A percentile compares a stretch with the other conserved stretches of the same genome.
These are phyloP conservation scores for Noturus placidus DNA, from an alignment of 2,113 vertebrate genomes.

Conservation along the genomic window DNA sequence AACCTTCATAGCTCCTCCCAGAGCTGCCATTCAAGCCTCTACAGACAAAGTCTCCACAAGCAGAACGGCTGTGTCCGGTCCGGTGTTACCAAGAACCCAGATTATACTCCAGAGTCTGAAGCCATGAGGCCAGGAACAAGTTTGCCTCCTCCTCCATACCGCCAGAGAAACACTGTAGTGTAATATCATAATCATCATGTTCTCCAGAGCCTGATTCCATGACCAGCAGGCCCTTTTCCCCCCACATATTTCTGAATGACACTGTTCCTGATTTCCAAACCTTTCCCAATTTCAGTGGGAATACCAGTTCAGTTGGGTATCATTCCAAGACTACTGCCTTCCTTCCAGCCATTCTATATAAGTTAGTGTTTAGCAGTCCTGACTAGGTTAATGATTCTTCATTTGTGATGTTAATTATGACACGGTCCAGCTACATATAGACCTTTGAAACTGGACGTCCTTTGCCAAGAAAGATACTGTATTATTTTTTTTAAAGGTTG, in stretches of 20 bases:
- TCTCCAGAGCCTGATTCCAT: slow-evolving; percentile 45
- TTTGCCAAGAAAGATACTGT: slow-evolving; percentile 18
- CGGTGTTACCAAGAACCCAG: slow-evolving; percentile 89
- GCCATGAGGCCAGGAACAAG: slow-evolving; percentile 86
- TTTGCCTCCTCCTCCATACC: slow-evolving; percentile 93
- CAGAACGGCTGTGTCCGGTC: slow-evolving; percentile 83
- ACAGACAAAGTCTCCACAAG: slow-evolving; percentile 76
- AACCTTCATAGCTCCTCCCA: slow-evolving; percentile 81
- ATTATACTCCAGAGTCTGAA: slow-evolving; percentile 94
- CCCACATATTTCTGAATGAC: slow-evolving; percentile 5
- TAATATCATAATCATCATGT: slow-evolving; percentile 59
- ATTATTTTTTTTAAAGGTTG: neutral
- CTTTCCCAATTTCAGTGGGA: neutral
- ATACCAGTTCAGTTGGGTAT: neutral
- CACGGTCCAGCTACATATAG: neutral
- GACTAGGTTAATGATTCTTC: slow-evolving; percentile 5
- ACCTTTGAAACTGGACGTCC: neutral
- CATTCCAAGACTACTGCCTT: slow-evolving; percentile 11
- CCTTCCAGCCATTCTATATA: neutral
- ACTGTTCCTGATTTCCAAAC: slow-evolving; percentile 23
- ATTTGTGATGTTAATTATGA: neutral
- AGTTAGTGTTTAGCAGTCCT: slow-evolving; percentile 11
- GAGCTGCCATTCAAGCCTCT: slow-evolving; percentile 81
- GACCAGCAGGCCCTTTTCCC: slow-evolving; percentile 43
- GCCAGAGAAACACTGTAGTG: slow-evolving; percentile 98